These are phyloP conservation scores for Brachymystax lenok DNA, from an alignment of 2,797 vertebrate species.

Conservation along the genomic window DNA sequence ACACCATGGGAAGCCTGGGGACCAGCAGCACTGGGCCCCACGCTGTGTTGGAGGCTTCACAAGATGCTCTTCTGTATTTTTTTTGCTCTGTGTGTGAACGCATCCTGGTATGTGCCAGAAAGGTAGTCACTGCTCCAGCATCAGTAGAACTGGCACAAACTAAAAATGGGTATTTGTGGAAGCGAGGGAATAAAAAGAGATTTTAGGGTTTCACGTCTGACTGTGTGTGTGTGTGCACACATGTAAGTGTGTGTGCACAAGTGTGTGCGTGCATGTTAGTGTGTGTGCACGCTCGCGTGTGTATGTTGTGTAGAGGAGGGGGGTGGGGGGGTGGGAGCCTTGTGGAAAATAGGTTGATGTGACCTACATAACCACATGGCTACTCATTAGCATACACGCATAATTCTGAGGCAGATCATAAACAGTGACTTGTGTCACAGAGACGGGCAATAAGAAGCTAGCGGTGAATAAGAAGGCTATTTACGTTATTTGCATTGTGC, in stretches of 20 bases:
- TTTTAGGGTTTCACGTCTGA: constrained; percentile 27
- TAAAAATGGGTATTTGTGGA: constrained; percentile 49
- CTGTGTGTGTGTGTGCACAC: constrained; percentile 2
- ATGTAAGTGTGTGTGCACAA: neutral
- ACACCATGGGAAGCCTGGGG: constrained; percentile 51
- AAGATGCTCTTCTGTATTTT: constrained; percentile 48
- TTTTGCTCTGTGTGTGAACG: constrained; percentile 54
- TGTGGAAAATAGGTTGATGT: constrained; percentile 72
- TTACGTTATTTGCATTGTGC: constrained; percentile 71
- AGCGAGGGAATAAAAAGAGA: constrained; percentile 25
- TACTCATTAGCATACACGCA: constrained; percentile 72
- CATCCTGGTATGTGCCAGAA: constrained; percentile 40
- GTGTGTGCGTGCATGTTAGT: no score
- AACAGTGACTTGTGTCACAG: constrained; percentile 61
- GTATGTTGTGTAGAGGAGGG: constrained; percentile 27
- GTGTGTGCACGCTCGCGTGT: no score
- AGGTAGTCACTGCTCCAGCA: constrained; percentile 31
- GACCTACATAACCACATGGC: constrained; percentile 79
- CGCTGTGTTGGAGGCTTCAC: constrained; percentile 45
- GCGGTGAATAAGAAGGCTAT: constrained; percentile 57
- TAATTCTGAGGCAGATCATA: constrained; percentile 60
- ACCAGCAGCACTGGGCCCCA: constrained; percentile 46
- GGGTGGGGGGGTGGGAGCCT: constrained; percentile 34
- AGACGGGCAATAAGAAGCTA: constrained; percentile 54
- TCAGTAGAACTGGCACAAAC: constrained; percentile 46